A percentile compares a stretch with the other conserved stretches of the same genome.
These are phyloP conservation scores for Pseudolaguvia tuberculata DNA, from an alignment of 2,113 vertebrate species.

Conservation along the genomic window DNA sequence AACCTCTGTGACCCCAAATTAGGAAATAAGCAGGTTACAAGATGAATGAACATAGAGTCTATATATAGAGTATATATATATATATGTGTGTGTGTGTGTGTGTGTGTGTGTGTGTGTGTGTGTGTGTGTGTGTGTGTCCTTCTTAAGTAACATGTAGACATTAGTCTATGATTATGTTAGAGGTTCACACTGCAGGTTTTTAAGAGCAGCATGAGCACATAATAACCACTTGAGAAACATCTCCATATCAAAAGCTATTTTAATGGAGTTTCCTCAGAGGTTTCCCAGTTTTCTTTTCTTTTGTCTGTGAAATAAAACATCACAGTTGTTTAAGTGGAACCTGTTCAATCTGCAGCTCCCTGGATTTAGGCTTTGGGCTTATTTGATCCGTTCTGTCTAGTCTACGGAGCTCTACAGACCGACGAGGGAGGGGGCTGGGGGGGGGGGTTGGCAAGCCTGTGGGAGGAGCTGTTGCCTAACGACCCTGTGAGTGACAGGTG, in stretches of 20 bases:
- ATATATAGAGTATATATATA: no score
- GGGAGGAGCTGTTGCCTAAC: conserved; percentile 8
- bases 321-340: background rate
- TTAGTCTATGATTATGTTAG: background rate
- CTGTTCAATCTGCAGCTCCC: no score
- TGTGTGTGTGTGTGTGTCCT: no score
- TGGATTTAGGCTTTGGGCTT: background rate
- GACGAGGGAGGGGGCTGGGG: background rate
- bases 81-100: no score
- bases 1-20: no score
- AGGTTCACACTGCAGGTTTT: background rate
- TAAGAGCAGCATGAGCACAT: conserved; percentile 9
- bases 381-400: background rate
- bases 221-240: background rate
- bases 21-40: no score
- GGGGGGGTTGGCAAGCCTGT: background rate
- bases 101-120: no score
- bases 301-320: conserved; percentile 19
- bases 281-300: background rate
- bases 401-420: background rate
- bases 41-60: no score
- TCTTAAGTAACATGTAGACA: background rate
- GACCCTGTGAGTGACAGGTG: conserved; percentile 28
- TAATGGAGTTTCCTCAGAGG: background rate
- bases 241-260: conserved; percentile 26